Evolutionary conservation across 2,797 vertebrate genomes (phyloP).

Genomic region (Champsocephalus esox): DNA sequence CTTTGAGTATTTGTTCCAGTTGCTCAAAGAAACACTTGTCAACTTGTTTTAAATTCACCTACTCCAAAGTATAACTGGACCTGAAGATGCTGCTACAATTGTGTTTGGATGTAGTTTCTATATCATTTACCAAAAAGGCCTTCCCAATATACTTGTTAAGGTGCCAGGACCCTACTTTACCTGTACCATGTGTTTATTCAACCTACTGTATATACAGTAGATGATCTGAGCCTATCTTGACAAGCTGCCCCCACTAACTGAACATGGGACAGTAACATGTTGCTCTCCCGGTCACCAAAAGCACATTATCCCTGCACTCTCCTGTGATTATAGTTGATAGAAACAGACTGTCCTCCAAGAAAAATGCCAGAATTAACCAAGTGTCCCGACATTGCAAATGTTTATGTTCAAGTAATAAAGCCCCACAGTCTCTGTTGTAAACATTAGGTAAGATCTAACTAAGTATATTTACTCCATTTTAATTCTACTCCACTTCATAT

Average conservation of each 20-base stretch:
- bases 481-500: background rate
- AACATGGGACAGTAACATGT: background rate
- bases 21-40: background rate
- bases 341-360: background rate
- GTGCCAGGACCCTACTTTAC: background rate
- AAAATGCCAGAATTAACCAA: background rate
- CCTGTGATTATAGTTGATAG: background rate
- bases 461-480: no score
- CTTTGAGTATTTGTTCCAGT: slow-evolving; percentile 4
- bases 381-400: background rate
- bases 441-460: no score
- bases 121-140: background rate
- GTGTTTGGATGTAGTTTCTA: background rate
- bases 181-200: slow-evolving; percentile 15
- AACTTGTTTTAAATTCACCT: background rate
- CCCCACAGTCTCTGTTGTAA: background rate
- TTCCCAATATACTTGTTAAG: background rate
- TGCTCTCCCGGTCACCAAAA: no score
- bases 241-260: background rate
- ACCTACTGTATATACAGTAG: background rate
- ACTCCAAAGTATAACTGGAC: background rate
- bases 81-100: background rate
- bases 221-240: background rate
- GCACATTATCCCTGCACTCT: no score
- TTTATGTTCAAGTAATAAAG: background rate